phyloP scores from a whole-genome alignment of 2,888 invertebrate species.

The Autographa gamma region DNA sequence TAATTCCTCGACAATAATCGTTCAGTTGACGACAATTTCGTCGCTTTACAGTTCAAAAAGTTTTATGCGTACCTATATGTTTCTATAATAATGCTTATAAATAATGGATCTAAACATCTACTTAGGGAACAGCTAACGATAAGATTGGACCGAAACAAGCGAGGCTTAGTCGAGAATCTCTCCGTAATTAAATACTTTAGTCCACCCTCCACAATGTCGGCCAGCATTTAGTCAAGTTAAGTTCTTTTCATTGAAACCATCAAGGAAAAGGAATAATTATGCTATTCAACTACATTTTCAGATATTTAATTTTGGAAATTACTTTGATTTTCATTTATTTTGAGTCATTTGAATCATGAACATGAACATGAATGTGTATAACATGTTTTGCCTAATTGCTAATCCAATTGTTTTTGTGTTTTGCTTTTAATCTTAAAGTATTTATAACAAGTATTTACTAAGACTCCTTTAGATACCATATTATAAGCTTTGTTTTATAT shows the following conservation, averaged over 20 bases:
- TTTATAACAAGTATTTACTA: no score
- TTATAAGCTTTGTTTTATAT: background rate
- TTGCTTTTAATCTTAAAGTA: no score
- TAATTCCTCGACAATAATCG: background rate
- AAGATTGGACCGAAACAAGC: constrained; percentile 64
- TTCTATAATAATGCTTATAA: constrained; percentile 34
- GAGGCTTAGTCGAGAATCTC: constrained; percentile 66
- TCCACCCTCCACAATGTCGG: constrained; percentile 67
- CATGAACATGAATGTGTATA: background rate
- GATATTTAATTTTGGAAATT: constrained; percentile 16
- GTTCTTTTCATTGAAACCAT: constrained; percentile 63
- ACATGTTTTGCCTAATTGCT: no score
- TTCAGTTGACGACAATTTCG: background rate
- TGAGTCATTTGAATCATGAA: background rate
- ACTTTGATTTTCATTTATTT: constrained; percentile 9
- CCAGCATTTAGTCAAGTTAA: constrained; percentile 64
- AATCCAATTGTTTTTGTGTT: no score
- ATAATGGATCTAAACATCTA: constrained; percentile 51
- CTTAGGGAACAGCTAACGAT: constrained; percentile 41
- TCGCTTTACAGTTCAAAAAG: no score
- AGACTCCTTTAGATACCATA: no score
- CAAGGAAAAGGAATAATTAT: constrained; percentile 65
- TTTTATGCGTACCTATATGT: background rate
- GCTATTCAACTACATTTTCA: constrained; percentile 38
- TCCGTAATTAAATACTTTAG: constrained; percentile 80